Conservation (phyloP, 1,140 invertebrate species). For the Goniozus legneri region DNA sequence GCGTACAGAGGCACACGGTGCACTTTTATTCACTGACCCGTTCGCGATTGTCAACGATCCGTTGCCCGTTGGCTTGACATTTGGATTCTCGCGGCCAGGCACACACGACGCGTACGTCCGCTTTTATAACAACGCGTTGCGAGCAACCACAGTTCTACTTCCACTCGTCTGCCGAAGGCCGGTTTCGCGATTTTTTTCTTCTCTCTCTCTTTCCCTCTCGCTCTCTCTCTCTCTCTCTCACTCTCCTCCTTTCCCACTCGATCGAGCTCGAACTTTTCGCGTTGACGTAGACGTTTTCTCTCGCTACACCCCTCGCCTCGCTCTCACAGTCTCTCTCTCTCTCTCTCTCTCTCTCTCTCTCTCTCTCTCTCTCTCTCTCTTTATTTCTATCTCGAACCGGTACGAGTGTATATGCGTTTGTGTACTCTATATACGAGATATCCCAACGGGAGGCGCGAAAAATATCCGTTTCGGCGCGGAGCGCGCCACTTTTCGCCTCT, state of each 20-base stretch:
- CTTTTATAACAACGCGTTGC: too few species aligned
- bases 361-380: conserved; percentile 5
- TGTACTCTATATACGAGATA: too few species aligned
- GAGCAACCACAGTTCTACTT: too few species aligned
- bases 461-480: too few species aligned
- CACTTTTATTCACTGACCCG: not conserved
- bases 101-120: too few species aligned
- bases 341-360: conserved; percentile 10
- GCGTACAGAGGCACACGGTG: too few species aligned
- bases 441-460: too few species aligned
- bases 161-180: conserved; percentile 18
- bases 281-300: too few species aligned
- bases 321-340: conserved; percentile 13
- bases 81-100: too few species aligned
- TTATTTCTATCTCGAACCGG: too few species aligned
- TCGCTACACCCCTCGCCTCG: conserved; percentile 12
- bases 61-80: not conserved
- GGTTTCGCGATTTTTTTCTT: conserved; percentile 1
- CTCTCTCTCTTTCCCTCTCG: conserved; percentile 18
- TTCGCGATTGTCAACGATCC: not conserved
- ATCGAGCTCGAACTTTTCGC: conserved; percentile 13
- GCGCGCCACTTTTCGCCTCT: too few species aligned
- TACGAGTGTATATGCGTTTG: too few species aligned
- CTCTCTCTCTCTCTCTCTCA: conserved; percentile 16
- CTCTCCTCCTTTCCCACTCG: conserved; percentile 18